These are phyloP conservation scores for Magallana ariakensis DNA, from an alignment of 1,140 invertebrate genomes.

Conservation along the genomic window DNA sequence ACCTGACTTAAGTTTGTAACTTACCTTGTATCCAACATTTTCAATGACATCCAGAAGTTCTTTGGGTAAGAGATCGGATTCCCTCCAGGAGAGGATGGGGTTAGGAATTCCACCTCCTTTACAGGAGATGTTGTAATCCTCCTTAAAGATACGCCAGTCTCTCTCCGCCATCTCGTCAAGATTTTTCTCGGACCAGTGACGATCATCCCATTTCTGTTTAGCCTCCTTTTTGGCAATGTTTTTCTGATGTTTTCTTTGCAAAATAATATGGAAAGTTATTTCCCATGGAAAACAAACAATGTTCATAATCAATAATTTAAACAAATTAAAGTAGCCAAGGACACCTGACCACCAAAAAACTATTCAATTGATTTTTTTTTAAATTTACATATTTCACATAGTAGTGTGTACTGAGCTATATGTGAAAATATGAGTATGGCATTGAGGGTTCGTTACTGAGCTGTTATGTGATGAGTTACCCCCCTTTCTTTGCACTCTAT, in stretches of 20 bases:
- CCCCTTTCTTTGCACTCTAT: too few species aligned
- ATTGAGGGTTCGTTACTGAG: too few species aligned
- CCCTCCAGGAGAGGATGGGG: constrained; percentile 96
- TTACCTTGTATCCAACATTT: background rate
- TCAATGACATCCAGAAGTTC: constrained; percentile 15
- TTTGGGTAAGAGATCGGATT: constrained; percentile 83
- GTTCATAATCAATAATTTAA: too few species aligned
- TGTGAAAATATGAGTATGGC: too few species aligned
- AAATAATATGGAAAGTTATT: constrained; percentile 15
- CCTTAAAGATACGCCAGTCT: constrained; percentile 99
- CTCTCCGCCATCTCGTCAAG: constrained; percentile 98
- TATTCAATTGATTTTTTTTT: too few species aligned
- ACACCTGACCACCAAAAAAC: too few species aligned
- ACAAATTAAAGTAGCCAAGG: too few species aligned
- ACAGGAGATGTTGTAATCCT: constrained; percentile 99
- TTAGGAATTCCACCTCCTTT: constrained; percentile 98
- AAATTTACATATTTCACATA: too few species aligned
- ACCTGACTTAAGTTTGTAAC: background rate
- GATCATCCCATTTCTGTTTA: constrained; percentile 99
- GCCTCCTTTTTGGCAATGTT: constrained; percentile 97
- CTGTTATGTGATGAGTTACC: too few species aligned
- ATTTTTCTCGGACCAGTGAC: constrained; percentile 98
- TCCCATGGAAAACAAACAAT: too few species aligned
- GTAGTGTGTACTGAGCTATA: too few species aligned
- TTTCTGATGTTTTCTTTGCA: constrained; percentile 88